Conservation (phyloP, 2,113 vertebrate genomes). For the Procavia capensis region DNA sequence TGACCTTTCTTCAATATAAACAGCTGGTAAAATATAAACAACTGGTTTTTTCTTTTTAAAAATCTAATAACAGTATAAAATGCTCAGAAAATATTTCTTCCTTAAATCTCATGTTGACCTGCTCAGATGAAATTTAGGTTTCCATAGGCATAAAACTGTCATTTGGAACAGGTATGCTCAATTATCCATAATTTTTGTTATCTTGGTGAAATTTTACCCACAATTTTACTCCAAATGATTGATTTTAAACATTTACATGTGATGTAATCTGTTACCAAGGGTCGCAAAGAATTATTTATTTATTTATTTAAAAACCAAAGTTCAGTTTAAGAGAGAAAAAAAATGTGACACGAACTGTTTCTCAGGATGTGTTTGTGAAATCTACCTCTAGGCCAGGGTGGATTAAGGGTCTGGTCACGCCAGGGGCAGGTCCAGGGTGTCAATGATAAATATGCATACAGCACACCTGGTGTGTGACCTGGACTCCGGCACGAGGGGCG, state of each 20-base stretch:
- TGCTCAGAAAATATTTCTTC: not conserved
- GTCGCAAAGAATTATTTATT: not conserved
- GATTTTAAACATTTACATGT: conserved; percentile 49
- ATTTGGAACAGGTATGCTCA: not conserved
- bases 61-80: conserved; percentile 27
- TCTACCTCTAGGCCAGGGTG: not conserved
- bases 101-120: conserved; percentile 1
- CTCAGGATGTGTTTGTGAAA: not conserved
- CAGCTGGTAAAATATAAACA: conserved; percentile 62
- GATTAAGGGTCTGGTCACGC: rapidly evolving
- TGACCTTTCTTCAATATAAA: conserved; percentile 66
- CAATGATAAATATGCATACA: not conserved
- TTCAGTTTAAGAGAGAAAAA: not conserved
- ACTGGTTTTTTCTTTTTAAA: conserved; percentile 17
- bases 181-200: not conserved
- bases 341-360: not conserved
- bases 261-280: not conserved
- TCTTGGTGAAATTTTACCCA: not conserved
- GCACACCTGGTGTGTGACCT: not conserved
- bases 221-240: conserved; percentile 19
- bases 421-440: rapidly evolving
- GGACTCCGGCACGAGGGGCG: not conserved
- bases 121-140: conserved; percentile 15
- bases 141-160: not conserved
- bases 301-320: conserved; percentile 1